Percentiles rank a stretch among this genome's conserved stretches.
Conservation (phyloP, 2,113 vertebrate genomes). For the Tragulus kanchil region DNA sequence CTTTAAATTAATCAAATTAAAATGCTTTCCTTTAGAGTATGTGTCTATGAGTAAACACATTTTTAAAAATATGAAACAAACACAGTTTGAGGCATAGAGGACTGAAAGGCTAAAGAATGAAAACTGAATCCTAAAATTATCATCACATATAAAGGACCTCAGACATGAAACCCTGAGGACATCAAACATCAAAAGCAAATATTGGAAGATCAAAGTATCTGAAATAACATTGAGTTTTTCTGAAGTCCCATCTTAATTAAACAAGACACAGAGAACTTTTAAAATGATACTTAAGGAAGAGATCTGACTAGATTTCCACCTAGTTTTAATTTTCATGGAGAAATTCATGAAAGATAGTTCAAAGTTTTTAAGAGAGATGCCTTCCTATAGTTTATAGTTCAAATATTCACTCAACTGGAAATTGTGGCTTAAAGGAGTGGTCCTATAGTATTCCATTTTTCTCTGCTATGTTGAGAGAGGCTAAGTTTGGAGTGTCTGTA, state of each 20-base stretch:
- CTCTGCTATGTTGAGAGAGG: background rate
- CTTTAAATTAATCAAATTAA: background rate
- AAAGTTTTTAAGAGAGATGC: background rate
- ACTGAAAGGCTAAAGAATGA: constrained; percentile 2
- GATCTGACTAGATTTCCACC: background rate
- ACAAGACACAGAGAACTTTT: background rate
- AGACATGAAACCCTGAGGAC: background rate
- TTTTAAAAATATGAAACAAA: background rate
- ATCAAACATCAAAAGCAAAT: constrained; percentile 28
- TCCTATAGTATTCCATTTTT: background rate
- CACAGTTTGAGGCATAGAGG: background rate
- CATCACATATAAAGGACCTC: background rate
- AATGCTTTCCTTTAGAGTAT: background rate
- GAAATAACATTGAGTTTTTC: constrained; percentile 3
- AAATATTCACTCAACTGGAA: background rate
- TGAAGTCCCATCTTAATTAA: constrained; percentile 41
- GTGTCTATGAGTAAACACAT: background rate
- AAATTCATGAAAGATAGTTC: background rate
- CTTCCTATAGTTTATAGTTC: background rate
- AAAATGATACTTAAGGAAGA: background rate
- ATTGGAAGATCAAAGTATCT: constrained; percentile 26
- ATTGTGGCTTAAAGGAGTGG: too few species aligned
- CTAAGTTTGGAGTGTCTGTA: background rate
- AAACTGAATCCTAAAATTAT: constrained; percentile 38
- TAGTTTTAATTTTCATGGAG: background rate